Evolutionary conservation across 2,888 invertebrate species (phyloP), one percentile per base, ranked within the genome.

Genomic region (Podabrus alpinus): DNA sequence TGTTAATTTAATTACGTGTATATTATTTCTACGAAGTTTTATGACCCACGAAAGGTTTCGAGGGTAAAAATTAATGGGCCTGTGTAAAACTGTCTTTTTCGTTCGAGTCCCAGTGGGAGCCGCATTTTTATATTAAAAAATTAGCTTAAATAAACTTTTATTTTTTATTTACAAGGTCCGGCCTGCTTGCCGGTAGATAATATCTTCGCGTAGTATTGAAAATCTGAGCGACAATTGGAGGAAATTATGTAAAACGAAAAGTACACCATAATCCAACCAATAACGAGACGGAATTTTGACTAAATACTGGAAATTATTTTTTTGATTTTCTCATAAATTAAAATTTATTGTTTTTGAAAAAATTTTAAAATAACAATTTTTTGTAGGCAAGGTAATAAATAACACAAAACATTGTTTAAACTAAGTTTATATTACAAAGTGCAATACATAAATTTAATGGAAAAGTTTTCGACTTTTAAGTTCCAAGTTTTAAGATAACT

Each of bases 391-490:
- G 29, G 45, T n/a, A 45, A 45, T n/a, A 45, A 45, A 45, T 45
- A 45, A n/a, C n/a, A 45, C n/a, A 45, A n/a, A 45, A n/a, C 45
- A 45, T n/a, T 45, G 45, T 45, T 45, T 45, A 45, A 45, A n/a
- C 45, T n/a, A 45, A n/a, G 45, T 45, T 45, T 45, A 7, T 45
- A 45, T 45, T 45, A 45, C 45, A 45, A 45, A 45, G 45, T 71
- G 73, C 71, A 76, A 64, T 73, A 76, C 69, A 73, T 76, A 76
- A 76, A 76, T 76, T 76, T 76, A 76, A 76, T 73, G 76, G 70
- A 73, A 76, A 76, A 76, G 76, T 76, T 76, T 45, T 73, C 64
- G 71, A 75, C 75, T 75, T 75, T 72, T 75, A 69, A 75, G 72
- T 69, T 75, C 69, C 69, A 75, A 75, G 75, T 72, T 68, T 68